Conservation (phyloP, 1,140 invertebrate species). For the roundworm (Caenorhabditis elegans) region WBcel235 BX284605.5:7213001-7213500, state of each 20-base stretch:
- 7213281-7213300: constrained; percentile 87
- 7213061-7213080: constrained; percentile 84
- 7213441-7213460: too few relatives aligned
- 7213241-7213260: constrained; percentile 85
- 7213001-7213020: constrained; percentile 54
- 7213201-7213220: constrained; percentile 64
- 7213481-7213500: too few relatives aligned
- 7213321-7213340: constrained; percentile 41
- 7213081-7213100: constrained; percentile 88
- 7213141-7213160: too few relatives aligned
- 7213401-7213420: too few relatives aligned
- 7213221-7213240: constrained; percentile 86
- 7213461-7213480: too few relatives aligned
- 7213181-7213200: not conserved
- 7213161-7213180: not conserved
- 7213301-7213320: constrained; percentile 67
- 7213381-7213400: too few relatives aligned
- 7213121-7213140: not conserved
- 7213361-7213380: too few relatives aligned
- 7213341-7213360: not conserved
- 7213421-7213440: too few relatives aligned
- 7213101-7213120: constrained; percentile 87
- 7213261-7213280: constrained; percentile 88
- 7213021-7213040: constrained; percentile 76
- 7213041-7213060: constrained; percentile 84